These are phyloP conservation scores for Erythrocebus patas DNA, from an alignment of 2,113 vertebrate genomes.

Conservation along the genomic window DNA sequence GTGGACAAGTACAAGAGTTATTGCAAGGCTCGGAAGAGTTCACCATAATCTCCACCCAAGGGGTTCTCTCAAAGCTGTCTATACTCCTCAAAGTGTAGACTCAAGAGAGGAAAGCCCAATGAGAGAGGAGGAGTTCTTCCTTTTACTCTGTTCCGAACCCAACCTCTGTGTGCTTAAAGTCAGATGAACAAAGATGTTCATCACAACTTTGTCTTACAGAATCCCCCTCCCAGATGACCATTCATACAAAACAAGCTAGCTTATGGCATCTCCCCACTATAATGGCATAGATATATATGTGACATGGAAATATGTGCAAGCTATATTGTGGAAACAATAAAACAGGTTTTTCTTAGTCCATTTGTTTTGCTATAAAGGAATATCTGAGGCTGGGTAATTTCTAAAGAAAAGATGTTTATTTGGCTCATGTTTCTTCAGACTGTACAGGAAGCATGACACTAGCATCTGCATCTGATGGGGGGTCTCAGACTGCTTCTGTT, in stretches of 20 bases:
- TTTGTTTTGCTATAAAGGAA: too few relatives aligned
- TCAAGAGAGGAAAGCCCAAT: not conserved
- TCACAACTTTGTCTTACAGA: not conserved
- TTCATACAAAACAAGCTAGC: not conserved
- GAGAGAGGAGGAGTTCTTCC: rapidly evolving
- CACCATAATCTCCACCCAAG: not conserved
- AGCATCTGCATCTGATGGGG: too few relatives aligned
- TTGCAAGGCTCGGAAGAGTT: not conserved
- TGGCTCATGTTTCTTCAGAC: too few relatives aligned
- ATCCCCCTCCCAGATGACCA: not conserved
- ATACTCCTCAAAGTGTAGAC: not conserved
- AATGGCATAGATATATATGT: not conserved
- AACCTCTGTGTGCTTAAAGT: not conserved
- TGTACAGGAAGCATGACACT: too few relatives aligned
- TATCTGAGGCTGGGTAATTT: too few relatives aligned
- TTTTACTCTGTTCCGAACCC: not conserved
- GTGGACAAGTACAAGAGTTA: not conserved
- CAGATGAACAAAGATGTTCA: not conserved
- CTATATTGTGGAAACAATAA: not conserved
- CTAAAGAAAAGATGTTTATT: too few relatives aligned
- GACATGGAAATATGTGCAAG: not conserved
- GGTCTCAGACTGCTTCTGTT: too few relatives aligned
- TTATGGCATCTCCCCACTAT: not conserved
- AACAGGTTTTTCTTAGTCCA: not conserved
- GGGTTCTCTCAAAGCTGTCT: not conserved